Conservation (phyloP, 2,797 vertebrate species). For the Propithecus perrieri region DNA sequence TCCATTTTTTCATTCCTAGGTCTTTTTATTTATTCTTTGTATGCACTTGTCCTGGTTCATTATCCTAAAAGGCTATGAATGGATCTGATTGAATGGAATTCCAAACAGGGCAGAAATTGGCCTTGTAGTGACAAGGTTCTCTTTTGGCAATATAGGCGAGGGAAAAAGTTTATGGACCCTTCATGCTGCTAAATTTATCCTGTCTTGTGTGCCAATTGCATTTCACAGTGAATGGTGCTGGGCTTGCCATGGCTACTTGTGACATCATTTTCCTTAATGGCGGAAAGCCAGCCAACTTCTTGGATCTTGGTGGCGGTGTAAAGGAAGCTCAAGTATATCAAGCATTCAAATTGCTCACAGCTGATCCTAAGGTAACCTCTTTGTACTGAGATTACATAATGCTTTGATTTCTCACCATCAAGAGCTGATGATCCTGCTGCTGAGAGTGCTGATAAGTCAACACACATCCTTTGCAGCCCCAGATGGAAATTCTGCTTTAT, state of each 20-base stretch:
- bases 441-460: background rate
- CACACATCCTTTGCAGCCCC: background rate
- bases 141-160: background rate
- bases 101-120: background rate
- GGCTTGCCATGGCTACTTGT: conserved; percentile 98
- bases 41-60: background rate
- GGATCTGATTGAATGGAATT: background rate
- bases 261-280: conserved; percentile 98
- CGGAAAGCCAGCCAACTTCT: conserved; percentile 97
- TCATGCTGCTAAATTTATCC: background rate
- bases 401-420: background rate
- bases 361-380: conserved; percentile 95
- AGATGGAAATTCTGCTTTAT: background rate
- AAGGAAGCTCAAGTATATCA: conserved; percentile 97
- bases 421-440: background rate
- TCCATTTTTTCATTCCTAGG: background rate
- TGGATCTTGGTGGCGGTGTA: conserved; percentile 98
- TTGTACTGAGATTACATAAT: background rate
- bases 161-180: background rate
- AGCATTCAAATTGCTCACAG: conserved; percentile 97
- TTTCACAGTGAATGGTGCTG: conserved; percentile 95
- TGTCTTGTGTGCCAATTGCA: conserved; percentile 47
- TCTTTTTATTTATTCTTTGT: background rate
- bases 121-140: background rate
- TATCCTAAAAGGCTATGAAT: background rate